Conservation (phyloP, 2,797 vertebrate genomes). For the Rhinophrynus dorsalis region DNA sequence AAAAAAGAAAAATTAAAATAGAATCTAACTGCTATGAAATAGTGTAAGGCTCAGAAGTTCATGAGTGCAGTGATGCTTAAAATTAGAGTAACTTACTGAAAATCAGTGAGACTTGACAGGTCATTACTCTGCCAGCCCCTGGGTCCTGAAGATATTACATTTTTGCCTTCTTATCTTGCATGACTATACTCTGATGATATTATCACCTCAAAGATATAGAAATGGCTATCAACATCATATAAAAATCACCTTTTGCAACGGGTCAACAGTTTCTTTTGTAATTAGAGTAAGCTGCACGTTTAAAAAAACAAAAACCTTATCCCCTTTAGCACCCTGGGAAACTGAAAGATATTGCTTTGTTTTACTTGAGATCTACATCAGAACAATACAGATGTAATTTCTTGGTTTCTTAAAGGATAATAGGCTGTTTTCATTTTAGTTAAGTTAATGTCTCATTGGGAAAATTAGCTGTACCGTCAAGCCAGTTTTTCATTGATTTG, state of each 20-base stretch:
- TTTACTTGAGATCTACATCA: too few relatives aligned
- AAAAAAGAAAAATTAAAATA: too few relatives aligned
- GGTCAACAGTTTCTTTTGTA: background rate
- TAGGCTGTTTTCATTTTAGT: too few relatives aligned
- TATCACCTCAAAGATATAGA: too few relatives aligned
- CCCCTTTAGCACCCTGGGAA: too few relatives aligned
- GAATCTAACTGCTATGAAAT: background rate
- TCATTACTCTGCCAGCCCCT: slow-evolving; percentile 2
- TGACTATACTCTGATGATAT: background rate
- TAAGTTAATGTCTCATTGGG: too few relatives aligned
- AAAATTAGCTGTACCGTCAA: too few relatives aligned
- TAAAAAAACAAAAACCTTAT: background rate
- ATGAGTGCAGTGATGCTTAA: slow-evolving; percentile 2
- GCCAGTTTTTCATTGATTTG: too few relatives aligned
- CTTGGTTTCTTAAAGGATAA: too few relatives aligned
- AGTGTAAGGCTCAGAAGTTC: background rate
- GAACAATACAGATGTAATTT: too few relatives aligned
- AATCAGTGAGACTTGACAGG: background rate
- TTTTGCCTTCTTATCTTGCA: background rate
- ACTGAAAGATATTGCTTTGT: too few relatives aligned
- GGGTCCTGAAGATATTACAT: background rate
- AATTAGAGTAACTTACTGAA: background rate
- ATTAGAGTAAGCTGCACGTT: background rate
- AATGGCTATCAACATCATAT: background rate
- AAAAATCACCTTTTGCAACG: background rate